Conservation (phyloP, 2,797 vertebrate species). For the Anas acuta region DNA sequence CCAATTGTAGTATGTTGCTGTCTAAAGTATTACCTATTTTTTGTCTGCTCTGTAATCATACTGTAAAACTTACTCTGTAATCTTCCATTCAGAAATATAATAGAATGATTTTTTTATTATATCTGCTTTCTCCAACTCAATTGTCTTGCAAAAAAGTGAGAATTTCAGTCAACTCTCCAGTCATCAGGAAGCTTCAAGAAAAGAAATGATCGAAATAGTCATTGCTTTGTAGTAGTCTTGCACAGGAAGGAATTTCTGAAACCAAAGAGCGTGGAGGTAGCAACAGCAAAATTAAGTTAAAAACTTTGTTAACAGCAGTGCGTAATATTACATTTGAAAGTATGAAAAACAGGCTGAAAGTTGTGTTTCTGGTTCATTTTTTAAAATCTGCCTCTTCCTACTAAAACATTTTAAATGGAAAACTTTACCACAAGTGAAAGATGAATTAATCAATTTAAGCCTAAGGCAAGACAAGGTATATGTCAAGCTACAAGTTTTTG, state of each 20-base stretch:
- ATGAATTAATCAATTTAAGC: conserved; percentile 71
- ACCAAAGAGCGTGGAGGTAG: not conserved
- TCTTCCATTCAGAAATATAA: not conserved
- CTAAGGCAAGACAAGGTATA: conserved; percentile 60
- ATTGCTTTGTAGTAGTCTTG: not conserved
- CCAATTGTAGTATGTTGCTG: not conserved
- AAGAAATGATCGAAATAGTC: not conserved
- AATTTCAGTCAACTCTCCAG: not conserved
- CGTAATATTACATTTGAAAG: not conserved
- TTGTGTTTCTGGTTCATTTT: conserved; percentile 21
- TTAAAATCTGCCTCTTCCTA: conserved; percentile 23
- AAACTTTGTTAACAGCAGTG: not conserved
- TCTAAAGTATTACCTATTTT: not conserved
- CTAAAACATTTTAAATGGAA: conserved; percentile 58
- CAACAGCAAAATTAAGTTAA: not conserved
- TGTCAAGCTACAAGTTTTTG: conserved; percentile 59
- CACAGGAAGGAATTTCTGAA: not conserved
- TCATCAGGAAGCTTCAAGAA: not conserved
- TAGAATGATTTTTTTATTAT: not conserved
- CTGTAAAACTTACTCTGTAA: not conserved
- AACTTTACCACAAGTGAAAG: conserved; percentile 48
- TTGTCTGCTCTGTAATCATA: not conserved
- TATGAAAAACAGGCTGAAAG: not conserved
- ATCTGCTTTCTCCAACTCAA: not conserved
- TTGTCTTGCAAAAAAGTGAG: not conserved